Base-by-base conservation (phyloP, 2,888 invertebrate genomes). In the Aspidiotus destructor region DNA sequence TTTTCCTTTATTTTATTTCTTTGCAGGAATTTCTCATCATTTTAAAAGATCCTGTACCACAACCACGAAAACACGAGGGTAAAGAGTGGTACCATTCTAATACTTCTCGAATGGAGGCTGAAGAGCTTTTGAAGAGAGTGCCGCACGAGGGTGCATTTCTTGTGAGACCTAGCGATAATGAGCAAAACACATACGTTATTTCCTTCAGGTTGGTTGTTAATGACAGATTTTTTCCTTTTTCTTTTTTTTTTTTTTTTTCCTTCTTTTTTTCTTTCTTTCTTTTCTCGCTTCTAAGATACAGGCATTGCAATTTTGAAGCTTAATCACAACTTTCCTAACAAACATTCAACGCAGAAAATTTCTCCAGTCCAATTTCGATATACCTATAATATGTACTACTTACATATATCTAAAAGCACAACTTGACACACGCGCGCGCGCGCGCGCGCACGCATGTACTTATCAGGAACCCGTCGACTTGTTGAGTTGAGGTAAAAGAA, bases 101-200 rank as follows among this genome's bases (percentile, higher is more conserved):
- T 64, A 87, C 92, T 73, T 86, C 86, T 16, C 83, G 94, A 70
- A 82, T 84, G 9, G 85, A 88, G 73, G 92, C 96, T 0, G 96
- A 99, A 77, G 91, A 94, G 72, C 83, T 93, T 77, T 79, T 99
- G 70, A 86, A 87, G 72, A 84, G 89, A 73, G 85, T 92, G 52
- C 86, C 87, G 70, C 85, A 85, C 7, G 94, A 98, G 76, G 98
- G 98, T 0, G 94, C 97, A 0, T 99, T 95, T 79, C 80, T 99
- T 48, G 93, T 99, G 8, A 81, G 99, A 68, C 90, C 91, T 6
- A 93, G 92, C 76, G 92, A 92, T 74, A 88, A 89, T 73, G 94
- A 94, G 72, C 80, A 81, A 0, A 86, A 87, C 73, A 89, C 89
- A 1, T 96, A 89, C 77, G 93, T 95, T 13, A 91, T 99, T 73